phyloP scores from a whole-genome alignment of 1,140 invertebrate species.

The Phocides pigmalion region DNA sequence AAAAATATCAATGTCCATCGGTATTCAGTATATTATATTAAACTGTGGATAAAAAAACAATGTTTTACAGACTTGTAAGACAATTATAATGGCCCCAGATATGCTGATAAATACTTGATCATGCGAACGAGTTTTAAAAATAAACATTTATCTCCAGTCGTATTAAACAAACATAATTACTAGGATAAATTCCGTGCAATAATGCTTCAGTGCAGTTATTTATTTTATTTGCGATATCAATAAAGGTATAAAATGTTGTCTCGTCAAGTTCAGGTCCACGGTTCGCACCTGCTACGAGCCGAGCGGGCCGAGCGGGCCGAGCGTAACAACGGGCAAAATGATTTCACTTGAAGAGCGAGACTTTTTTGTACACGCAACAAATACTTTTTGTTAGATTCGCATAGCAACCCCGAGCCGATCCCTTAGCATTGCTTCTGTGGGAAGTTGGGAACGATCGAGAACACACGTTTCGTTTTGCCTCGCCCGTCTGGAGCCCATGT shows the following conservation, averaged over 20 bases:
- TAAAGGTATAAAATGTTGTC: slow-evolving; percentile 60
- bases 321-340: slow-evolving; percentile 50
- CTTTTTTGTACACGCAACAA: slow-evolving; percentile 47
- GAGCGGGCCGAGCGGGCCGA: slow-evolving; percentile 40
- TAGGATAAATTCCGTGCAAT: slow-evolving; percentile 5
- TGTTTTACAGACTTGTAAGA: background rate
- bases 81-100: background rate
- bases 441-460: slow-evolving; percentile 75
- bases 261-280: slow-evolving; percentile 55
- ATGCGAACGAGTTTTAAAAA: slow-evolving; percentile 2
- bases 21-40: too few species aligned
- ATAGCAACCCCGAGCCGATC: slow-evolving; percentile 68
- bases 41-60: background rate
- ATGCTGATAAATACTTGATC: slow-evolving; percentile 1
- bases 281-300: slow-evolving; percentile 57
- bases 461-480: slow-evolving; percentile 58
- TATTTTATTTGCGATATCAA: slow-evolving; percentile 28
- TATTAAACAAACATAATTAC: slow-evolving; percentile 17
- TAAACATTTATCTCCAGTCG: slow-evolving; percentile 12
- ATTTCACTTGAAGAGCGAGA: slow-evolving; percentile 36
- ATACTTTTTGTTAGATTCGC: slow-evolving; percentile 69
- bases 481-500: slow-evolving; percentile 71
- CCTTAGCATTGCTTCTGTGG: slow-evolving; percentile 67
- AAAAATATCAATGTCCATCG: too few species aligned
- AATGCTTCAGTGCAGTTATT: slow-evolving; percentile 6